These are phyloP conservation scores for Conger conger DNA, from an alignment of 2,113 vertebrate genomes.

Conservation along the genomic window DNA sequence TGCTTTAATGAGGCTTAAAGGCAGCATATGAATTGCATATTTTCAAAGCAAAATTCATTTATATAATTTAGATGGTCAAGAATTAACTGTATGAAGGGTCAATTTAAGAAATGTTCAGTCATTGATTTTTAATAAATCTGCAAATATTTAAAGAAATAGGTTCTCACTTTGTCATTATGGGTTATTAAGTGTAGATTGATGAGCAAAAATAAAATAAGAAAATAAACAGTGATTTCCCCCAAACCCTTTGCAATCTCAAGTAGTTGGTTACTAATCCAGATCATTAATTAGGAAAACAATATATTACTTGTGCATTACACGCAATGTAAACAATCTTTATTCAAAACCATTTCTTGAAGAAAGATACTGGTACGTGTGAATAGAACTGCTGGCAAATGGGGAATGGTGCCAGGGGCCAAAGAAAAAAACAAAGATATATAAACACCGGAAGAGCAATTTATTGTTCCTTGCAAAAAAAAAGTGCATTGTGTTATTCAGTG, in stretches of 20 bases:
- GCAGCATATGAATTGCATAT: too few species aligned
- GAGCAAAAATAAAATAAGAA: too few species aligned
- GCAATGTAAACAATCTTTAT: neutral
- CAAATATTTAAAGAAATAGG: too few species aligned
- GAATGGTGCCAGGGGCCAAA: neutral
- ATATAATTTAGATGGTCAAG: neutral
- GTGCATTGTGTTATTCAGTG: neutral
- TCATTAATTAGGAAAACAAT: neutral
- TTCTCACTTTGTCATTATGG: too few species aligned
- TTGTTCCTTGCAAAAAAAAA: neutral
- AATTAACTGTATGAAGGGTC: neutral
- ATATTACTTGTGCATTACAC: neutral
- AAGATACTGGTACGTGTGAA: neutral
- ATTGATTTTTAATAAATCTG: too few species aligned
- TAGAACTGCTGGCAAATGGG: neutral
- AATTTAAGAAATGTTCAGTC: too few species aligned
- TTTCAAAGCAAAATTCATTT: neutral
- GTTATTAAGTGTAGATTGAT: too few species aligned
- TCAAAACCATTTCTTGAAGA: neutral
- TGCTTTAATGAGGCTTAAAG: too few species aligned
- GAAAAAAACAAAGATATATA: neutral
- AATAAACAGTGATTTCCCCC: too few species aligned
- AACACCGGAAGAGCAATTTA: neutral
- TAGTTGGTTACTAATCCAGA: neutral
- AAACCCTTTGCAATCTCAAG: neutral